These are phyloP conservation scores for Phallusia fumigata DNA, from an alignment of 23 tunicate genomes.

Conservation along the genomic window DNA sequence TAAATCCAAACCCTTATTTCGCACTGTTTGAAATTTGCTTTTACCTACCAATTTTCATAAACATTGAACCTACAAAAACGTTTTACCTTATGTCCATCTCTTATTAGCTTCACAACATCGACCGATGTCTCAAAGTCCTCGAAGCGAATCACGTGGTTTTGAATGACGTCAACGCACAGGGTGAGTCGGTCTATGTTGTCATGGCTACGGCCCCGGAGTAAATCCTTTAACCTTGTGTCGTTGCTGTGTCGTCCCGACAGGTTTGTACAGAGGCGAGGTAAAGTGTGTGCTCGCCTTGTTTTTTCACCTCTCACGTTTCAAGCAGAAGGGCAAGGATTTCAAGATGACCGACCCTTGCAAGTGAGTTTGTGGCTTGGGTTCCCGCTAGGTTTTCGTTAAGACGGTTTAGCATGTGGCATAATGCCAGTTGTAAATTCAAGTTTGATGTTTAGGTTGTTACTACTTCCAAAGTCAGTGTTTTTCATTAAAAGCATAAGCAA, in stretches of 20 bases:
- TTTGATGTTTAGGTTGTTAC: too few relatives aligned
- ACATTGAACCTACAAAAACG: too few relatives aligned
- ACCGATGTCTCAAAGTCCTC: slow-evolving; percentile 49
- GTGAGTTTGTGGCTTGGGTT: slow-evolving; percentile 12
- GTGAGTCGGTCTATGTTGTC: slow-evolving; percentile 16
- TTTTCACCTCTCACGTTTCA: slow-evolving; percentile 53
- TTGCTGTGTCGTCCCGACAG: slow-evolving; percentile 8
- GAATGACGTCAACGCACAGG: slow-evolving; percentile 57
- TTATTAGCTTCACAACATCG: slow-evolving; percentile 56
- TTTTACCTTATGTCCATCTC: too few relatives aligned
- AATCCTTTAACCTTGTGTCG: too few relatives aligned
- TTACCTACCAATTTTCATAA: too few relatives aligned
- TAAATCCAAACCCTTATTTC: too few relatives aligned
- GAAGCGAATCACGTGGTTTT: slow-evolving; percentile 42
- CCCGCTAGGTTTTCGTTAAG: too few relatives aligned
- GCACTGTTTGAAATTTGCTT: too few relatives aligned
- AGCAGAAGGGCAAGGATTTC: slow-evolving; percentile 51
- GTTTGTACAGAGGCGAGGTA: slow-evolving; percentile 46
- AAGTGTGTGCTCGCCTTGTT: slow-evolving; percentile 62
- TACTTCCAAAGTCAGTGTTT: too few relatives aligned
- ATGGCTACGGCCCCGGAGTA: not conserved
- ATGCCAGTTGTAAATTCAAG: too few relatives aligned
- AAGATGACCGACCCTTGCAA: slow-evolving; percentile 43
- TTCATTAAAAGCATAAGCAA: too few relatives aligned
- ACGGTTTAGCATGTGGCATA: too few relatives aligned